phyloP scores from a whole-genome alignment of 2,113 vertebrate species.

The Eonycteris spelaea region DNA sequence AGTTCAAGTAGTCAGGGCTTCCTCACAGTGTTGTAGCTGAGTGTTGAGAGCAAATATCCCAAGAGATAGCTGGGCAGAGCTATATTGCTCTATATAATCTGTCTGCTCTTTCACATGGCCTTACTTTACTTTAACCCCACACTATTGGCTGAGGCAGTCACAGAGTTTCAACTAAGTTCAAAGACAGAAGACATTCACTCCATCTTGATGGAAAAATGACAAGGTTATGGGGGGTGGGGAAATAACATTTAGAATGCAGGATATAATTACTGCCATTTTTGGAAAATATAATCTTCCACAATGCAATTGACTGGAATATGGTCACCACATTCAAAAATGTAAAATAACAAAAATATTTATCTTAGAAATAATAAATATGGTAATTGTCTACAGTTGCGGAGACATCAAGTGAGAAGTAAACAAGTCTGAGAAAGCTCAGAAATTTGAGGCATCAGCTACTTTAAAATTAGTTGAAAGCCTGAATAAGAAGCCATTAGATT shows the following conservation, averaged over 20 bases:
- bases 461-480: not conserved
- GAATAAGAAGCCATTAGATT: not conserved
- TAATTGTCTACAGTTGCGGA: not conserved
- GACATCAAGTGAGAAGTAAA: not conserved
- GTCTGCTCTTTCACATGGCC: not conserved
- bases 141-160: not conserved
- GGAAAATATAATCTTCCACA: not conserved
- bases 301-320: not conserved
- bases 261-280: not conserved
- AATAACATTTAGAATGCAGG: not conserved
- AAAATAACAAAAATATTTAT: not conserved
- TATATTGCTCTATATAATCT: not conserved
- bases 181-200: not conserved
- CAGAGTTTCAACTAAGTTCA: not conserved
- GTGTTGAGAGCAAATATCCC: not conserved
- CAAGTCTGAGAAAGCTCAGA: not conserved
- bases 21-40: not conserved
- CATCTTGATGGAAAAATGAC: not conserved
- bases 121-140: not conserved
- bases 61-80: not conserved
- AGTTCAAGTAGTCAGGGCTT: not conserved
- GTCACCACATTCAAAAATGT: not conserved
- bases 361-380: not conserved
- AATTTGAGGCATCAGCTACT: not conserved
- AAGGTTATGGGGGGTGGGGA: not conserved